Conservation (phyloP, 2,797 vertebrate species). For the Bucorvus abyssinicus region DNA sequence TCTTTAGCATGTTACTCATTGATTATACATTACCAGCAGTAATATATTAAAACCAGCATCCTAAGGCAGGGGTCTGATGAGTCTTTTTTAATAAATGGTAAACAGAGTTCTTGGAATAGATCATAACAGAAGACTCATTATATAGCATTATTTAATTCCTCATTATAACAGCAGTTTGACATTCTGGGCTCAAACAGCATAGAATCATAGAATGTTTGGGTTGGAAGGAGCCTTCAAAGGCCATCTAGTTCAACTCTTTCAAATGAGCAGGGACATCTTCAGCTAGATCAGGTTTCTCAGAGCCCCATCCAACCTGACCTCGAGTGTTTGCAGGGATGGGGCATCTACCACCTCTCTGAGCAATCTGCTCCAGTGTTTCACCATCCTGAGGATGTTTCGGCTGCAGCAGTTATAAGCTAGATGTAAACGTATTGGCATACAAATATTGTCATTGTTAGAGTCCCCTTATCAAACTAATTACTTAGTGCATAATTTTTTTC, state of each 20-base stretch:
- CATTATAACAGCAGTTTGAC: conserved; percentile 26
- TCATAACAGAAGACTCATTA: background rate
- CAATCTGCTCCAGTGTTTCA: background rate
- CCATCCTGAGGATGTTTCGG: conserved; percentile 31
- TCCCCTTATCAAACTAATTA: conserved; percentile 47
- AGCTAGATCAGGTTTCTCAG: background rate
- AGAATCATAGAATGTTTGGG: background rate
- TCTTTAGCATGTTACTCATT: background rate
- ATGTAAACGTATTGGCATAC: conserved; percentile 10
- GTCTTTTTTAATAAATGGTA: background rate
- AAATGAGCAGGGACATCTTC: background rate
- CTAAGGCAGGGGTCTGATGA: background rate
- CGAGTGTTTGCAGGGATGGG: background rate
- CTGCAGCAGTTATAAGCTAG: conserved; percentile 22
- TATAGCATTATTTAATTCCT: conserved; percentile 3
- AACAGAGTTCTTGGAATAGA: background rate
- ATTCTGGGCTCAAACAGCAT: background rate
- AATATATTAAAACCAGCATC: background rate
- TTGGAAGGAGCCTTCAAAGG: background rate
- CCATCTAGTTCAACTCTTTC: background rate
- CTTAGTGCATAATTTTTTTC: background rate
- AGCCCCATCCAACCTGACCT: background rate
- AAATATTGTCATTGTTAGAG: conserved; percentile 25
- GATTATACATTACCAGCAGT: conserved; percentile 10
- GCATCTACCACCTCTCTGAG: no score